A percentile compares a stretch with the other conserved stretches of the same genome.
Evolutionary conservation across 2,888 invertebrate genomes (phyloP).

Genomic region (Cerastoderma edule): DNA sequence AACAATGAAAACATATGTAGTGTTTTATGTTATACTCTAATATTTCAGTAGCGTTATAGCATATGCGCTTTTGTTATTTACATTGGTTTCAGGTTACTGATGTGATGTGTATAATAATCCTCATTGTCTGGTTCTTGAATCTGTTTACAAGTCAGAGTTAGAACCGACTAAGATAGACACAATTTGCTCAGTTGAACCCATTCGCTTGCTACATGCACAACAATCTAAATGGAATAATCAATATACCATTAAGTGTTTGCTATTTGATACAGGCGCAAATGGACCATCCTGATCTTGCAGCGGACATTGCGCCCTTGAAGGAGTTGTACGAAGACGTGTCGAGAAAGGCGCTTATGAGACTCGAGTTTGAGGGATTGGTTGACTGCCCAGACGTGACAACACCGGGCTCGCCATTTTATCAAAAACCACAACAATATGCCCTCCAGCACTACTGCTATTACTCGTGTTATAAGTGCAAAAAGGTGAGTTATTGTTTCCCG

Average conservation of each 20-base stretch:
- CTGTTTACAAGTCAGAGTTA: too few relatives aligned
- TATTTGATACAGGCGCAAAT: conserved; percentile 33
- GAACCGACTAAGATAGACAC: too few relatives aligned
- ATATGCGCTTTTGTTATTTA: too few relatives aligned
- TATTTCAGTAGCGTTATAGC: too few relatives aligned
- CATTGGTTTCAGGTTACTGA: too few relatives aligned
- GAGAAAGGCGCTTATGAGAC: conserved; percentile 47
- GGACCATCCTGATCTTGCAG: conserved; percentile 35
- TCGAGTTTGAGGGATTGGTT: conserved; percentile 41
- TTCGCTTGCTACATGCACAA: too few relatives aligned
- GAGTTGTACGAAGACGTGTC: conserved; percentile 43
- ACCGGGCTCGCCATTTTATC: conserved; percentile 33
- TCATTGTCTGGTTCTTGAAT: too few relatives aligned
- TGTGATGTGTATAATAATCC: too few relatives aligned
- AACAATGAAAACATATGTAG: too few relatives aligned
- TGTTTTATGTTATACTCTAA: too few relatives aligned
- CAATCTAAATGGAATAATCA: too few relatives aligned
- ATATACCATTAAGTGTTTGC: neutral
- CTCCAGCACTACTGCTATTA: conserved; percentile 55
- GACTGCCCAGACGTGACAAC: conserved; percentile 33
- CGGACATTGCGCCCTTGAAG: conserved; percentile 25
- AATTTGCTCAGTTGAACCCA: too few relatives aligned
- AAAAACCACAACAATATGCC: conserved; percentile 41
- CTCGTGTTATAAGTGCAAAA: conserved; percentile 48
- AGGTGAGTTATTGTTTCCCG: conserved; percentile 21